phyloP scores from a whole-genome alignment of 2,888 invertebrate species.

The Pyrrhia umbra region DNA sequence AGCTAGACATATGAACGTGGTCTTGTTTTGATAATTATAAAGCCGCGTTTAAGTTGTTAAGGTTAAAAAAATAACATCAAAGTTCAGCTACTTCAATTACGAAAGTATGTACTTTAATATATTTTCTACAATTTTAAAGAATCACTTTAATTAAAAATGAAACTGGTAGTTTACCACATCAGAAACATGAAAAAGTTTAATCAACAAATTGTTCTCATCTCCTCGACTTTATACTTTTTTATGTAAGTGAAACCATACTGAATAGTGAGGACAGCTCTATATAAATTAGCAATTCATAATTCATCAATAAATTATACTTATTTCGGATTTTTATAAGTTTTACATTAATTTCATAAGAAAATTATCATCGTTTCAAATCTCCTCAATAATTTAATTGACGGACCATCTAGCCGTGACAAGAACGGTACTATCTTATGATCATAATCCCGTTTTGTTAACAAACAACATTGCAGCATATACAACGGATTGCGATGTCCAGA shows the following conservation, averaged over 20 bases:
- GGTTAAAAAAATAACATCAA: neutral
- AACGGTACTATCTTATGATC: constrained; percentile 7
- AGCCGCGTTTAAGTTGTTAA: neutral
- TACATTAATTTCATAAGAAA: no score
- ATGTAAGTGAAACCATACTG: no score
- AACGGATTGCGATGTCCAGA: constrained; percentile 20
- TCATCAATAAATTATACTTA: no score
- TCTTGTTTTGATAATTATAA: neutral
- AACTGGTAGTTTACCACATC: neutral
- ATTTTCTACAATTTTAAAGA: neutral
- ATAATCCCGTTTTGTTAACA: constrained; percentile 14
- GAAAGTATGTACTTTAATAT: no score
- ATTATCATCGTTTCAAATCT: no score
- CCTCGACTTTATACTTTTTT: no score
- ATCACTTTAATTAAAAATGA: neutral
- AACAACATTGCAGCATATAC: neutral
- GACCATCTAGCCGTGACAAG: neutral
- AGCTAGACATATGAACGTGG: neutral
- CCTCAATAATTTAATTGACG: no score
- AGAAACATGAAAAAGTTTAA: no score
- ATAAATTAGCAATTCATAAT: no score
- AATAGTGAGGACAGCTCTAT: no score
- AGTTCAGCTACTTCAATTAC: neutral
- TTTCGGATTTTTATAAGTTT: no score
- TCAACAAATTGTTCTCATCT: no score